Percentiles rank a stretch among this genome's conserved stretches.
Evolutionary conservation across 2,797 vertebrate genomes (phyloP).

Genomic region (Hydrophis major): DNA sequence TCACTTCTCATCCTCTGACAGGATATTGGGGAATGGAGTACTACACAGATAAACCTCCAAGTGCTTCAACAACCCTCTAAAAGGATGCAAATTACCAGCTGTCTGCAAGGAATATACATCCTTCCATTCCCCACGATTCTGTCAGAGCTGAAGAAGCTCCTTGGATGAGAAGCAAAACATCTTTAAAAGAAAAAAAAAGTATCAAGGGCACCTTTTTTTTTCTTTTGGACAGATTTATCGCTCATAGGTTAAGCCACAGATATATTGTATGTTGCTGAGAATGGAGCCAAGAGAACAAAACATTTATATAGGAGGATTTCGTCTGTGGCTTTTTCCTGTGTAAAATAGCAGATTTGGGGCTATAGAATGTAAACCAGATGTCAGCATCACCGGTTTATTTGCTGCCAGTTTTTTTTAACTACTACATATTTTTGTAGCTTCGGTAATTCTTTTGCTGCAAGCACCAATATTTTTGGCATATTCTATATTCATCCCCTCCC

Average conservation of each 20-base stretch:
- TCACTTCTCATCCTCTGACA: no score
- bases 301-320: background rate
- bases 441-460: background rate
- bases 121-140: no score
- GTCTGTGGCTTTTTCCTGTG: background rate
- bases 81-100: no score
- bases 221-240: background rate
- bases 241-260: background rate
- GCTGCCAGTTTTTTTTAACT: background rate
- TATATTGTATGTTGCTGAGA: background rate
- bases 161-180: no score
- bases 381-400: background rate
- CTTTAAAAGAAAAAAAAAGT: no score
- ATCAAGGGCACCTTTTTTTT: no score
- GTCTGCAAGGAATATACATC: no score
- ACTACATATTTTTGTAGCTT: background rate
- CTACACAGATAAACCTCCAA: no score
- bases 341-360: background rate
- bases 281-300: background rate
- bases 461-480: conserved; percentile 1
- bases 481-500: background rate
- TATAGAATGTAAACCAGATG: background rate
- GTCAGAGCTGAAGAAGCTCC: no score
- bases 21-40: no score
- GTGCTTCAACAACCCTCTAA: no score